A percentile compares a stretch with the other conserved stretches of the same genome.
These are phyloP conservation scores for Oriolus oriolus DNA, from an alignment of 2,113 vertebrate genomes.

Conservation along the genomic window DNA sequence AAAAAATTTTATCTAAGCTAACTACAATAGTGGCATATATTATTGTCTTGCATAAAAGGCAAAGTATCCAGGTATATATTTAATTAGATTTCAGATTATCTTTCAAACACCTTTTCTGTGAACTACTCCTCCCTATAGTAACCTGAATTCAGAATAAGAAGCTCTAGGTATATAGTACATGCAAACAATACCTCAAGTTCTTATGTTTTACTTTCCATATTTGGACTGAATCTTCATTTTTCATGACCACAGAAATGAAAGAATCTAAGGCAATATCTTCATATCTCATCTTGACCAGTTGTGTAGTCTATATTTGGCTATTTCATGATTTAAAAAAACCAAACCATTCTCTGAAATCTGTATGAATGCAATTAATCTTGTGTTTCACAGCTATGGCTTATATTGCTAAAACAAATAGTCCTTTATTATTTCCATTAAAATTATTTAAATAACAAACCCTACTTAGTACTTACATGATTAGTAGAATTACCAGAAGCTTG, in stretches of 20 bases:
- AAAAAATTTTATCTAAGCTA: background rate
- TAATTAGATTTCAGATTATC: background rate
- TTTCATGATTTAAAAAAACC: background rate
- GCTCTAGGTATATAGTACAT: fast-evolving
- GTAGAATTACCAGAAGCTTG: background rate
- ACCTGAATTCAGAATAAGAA: background rate
- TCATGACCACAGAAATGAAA: background rate
- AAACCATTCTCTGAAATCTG: background rate
- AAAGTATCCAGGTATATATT: background rate
- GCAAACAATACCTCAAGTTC: background rate
- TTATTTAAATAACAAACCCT: background rate
- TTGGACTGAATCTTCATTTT: background rate
- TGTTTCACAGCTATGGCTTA: background rate
- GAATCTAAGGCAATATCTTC: background rate
- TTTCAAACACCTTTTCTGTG: background rate
- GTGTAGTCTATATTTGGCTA: background rate
- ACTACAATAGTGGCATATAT: background rate
- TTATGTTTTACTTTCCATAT: background rate
- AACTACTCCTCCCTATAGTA: background rate
- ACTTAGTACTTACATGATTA: background rate
- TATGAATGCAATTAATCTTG: background rate
- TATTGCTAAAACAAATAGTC: background rate
- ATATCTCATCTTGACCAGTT: background rate
- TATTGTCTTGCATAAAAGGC: background rate
- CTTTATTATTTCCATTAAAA: background rate